Evolutionary conservation across 2,797 vertebrate species (phyloP), one percentile per base, ranked within the genome.

Genomic region (Syngnathus rostellatus): DNA sequence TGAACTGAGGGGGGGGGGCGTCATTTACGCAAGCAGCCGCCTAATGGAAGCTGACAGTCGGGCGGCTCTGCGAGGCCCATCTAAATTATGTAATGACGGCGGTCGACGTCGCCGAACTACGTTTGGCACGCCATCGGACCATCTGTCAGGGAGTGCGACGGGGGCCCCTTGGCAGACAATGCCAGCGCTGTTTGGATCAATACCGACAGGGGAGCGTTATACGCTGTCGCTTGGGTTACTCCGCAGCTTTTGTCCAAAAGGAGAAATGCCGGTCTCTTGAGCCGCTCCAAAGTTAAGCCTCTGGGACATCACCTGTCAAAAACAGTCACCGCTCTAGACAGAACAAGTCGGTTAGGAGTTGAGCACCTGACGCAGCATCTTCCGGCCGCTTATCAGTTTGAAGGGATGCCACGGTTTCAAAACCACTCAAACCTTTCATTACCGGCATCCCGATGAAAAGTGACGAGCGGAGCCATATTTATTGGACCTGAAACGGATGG

Each of bases 61-160:
- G 68, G 65, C 69, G 65, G 67, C 41, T 71, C 37, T 51, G n/a
- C 5, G 66, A 16, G 63, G 70, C 37, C 12, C 57, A 70, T 72
- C 65, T 79, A 77, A 84, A 83, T 81, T 19, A 81, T 81, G 68
- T 73, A 74, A 73, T 43, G 73, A 65, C 57, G 71, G 51, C 75
- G 16, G 71, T 79, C 71, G 66, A 68, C 57, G 68, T 76, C 39
- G 5, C 71, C 81, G 77, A 84, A 77, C 84, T 86, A 82, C 78
- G 77, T 73, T 79, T 83, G 79, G 67, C 70, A 80, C 81, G 63
- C 81, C 75, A 83, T 81, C 81, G 81, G 71, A 37, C 89, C 89
- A 90, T 89, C 88, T 90, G 89, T 86, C 81, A 77, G 67, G 76
- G 45, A 66, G 73, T 82, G 73, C 81, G 83, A 80, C 80, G 50